These are phyloP conservation scores for Leucophenga montana DNA, from an alignment of 2,888 invertebrate genomes.

Conservation along the genomic window DNA sequence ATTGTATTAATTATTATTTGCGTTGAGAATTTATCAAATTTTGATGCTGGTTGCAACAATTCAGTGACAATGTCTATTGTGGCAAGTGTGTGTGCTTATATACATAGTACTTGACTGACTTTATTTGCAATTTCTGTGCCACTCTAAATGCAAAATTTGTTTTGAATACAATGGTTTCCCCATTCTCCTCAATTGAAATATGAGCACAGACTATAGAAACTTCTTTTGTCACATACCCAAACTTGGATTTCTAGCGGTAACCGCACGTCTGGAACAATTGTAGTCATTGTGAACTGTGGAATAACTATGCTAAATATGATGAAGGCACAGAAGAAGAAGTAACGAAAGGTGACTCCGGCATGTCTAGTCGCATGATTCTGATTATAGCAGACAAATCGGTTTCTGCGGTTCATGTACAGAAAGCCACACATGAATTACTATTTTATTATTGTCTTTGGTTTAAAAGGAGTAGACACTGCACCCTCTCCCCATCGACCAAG, in stretches of 20 bases:
- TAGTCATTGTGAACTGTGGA: not conserved
- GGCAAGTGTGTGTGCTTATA: too few relatives aligned
- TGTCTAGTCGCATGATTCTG: conserved; percentile 18
- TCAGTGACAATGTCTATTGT: too few relatives aligned
- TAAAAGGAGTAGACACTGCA: too few relatives aligned
- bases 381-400: conserved; percentile 22
- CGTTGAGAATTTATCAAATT: too few relatives aligned
- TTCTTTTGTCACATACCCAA: not conserved
- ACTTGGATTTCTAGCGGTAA: too few relatives aligned
- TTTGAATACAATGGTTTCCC: not conserved
- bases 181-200: conserved; percentile 3
- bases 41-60: too few relatives aligned
- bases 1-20: too few relatives aligned
- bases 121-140: too few relatives aligned
- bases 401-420: not conserved
- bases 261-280: not conserved
- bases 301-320: too few relatives aligned
- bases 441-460: conserved; percentile 2
- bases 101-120: too few relatives aligned
- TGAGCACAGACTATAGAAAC: not conserved
- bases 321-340: too few relatives aligned
- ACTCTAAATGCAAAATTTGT: conserved; percentile 4
- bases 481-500: too few relatives aligned
- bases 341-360: conserved; percentile 5
- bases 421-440: conserved; percentile 5